Base-by-base conservation (phyloP, 2,797 vertebrate species). In the Acropternis orthonyx region DNA sequence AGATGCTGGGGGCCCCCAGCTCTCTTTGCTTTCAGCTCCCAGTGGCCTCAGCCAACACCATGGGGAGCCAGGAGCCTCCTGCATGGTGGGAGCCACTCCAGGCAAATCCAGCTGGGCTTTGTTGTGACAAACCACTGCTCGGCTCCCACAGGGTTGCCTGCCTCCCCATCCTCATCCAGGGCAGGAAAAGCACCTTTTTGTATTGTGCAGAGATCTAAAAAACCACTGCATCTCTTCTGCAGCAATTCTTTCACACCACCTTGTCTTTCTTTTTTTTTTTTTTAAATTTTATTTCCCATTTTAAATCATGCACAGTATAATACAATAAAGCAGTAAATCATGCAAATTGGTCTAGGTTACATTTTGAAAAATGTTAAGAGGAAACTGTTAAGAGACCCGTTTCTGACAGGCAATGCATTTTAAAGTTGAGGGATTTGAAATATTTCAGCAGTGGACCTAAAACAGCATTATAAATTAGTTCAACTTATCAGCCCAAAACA, bases 391-490 rank as follows among this genome's bases (percentile, higher is more conserved):
- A 98, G 98, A 98, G 98, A 98, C 98, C 97, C 75, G 95, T 97
- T 97, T 98, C 97, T 98, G 98, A 98, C 98, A 98, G 97, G 98
- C 98, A 98, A 98, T 98, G 98, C 98, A 98, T 98, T 98, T 98
- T 98, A 98, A 98, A 98, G 98, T 98, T 98, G 97, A 98, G 98
- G 97, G 98, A 98, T 98, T 98, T 98, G 98, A 98, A 98, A 98
- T 98, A 98, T 98, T 98, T 98, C 98, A 98, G 98, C 98, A 97
- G 97, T 98, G 97, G 98, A 98, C 98, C 98, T 98, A 98, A 98
- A 98, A 98, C 98, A 98, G 98, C 98, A 99, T 98, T 98, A 98
- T 98, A 98, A 98, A 99, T 98, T 98, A 98, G 98, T 98, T 98
- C 98, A 98, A 98, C 98, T 98, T 98, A 98, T 98, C 98, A 98